These are phyloP conservation scores for Jaculus jaculus DNA, from an alignment of 2,113 vertebrate species.

Conservation along the genomic window DNA sequence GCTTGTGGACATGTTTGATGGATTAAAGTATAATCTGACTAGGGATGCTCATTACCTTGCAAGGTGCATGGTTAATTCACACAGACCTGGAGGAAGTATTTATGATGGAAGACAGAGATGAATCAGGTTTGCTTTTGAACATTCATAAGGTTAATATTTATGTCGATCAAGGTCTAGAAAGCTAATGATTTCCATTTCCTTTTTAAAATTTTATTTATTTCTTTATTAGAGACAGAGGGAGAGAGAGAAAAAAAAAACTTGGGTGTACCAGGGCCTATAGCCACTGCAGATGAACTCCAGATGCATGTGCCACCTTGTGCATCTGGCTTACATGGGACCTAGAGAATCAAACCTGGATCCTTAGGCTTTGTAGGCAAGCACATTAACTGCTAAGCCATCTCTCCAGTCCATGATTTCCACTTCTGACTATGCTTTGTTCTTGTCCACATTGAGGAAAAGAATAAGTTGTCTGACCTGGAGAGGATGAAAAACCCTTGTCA, in stretches of 20 bases:
- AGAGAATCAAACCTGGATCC: no score
- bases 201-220: no score
- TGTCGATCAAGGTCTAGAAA: neutral
- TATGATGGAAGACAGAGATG: slow-evolving; percentile 4
- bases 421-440: neutral
- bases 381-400: no score
- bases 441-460: neutral
- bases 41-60: slow-evolving; percentile 65
- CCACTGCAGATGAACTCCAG: no score
- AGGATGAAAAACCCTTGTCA: slow-evolving; percentile 11
- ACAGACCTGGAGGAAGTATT: slow-evolving; percentile 62
- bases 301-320: no score
- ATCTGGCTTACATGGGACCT: no score
- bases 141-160: slow-evolving; percentile 9
- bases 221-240: no score
- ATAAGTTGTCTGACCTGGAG: neutral
- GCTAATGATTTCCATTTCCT: slow-evolving; percentile 34
- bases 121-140: neutral
- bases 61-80: slow-evolving; percentile 5
- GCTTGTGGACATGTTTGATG: slow-evolving; percentile 53
- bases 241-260: no score
- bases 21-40: slow-evolving; percentile 73
- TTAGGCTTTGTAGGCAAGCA: no score
- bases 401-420: slow-evolving; percentile 39
- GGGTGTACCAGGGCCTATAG: no score